phyloP scores from a whole-genome alignment of 2,797 vertebrate genomes.

The Dermochelys coriacea region DNA sequence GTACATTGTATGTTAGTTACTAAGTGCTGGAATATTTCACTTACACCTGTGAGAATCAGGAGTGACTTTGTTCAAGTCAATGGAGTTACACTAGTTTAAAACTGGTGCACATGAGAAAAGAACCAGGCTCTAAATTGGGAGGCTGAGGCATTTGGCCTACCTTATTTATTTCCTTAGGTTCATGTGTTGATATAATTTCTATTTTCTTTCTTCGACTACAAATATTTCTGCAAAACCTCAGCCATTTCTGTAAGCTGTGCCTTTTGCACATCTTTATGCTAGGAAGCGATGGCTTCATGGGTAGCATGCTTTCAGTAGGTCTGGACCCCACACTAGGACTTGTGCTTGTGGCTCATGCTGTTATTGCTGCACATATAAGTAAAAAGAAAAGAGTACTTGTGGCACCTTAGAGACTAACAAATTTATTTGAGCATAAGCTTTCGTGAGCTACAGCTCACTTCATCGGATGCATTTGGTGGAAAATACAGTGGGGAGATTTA shows the following conservation, averaged over 20 bases:
- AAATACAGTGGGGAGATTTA: too few species aligned
- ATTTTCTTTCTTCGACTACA: background rate
- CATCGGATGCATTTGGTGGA: too few species aligned
- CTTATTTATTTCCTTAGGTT: slow-evolving; percentile 2
- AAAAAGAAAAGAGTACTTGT: too few species aligned
- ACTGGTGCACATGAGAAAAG: background rate
- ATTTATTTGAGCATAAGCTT: too few species aligned
- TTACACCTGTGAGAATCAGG: slow-evolving; percentile 35
- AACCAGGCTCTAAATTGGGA: background rate
- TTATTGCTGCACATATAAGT: background rate
- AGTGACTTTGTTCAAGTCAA: slow-evolving; percentile 29
- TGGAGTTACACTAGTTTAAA: slow-evolving; percentile 11
- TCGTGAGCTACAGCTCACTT: too few species aligned
- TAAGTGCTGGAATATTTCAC: slow-evolving; percentile 4
- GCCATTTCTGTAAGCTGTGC: background rate
- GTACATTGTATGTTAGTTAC: background rate
- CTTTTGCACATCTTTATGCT: background rate
- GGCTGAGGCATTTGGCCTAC: background rate
- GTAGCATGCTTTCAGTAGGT: background rate
- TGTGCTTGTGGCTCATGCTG: background rate
- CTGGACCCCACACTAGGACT: background rate
- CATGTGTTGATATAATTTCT: background rate
- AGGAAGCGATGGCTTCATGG: background rate
- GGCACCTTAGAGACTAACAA: too few species aligned
- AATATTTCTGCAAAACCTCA: background rate